Conservation (phyloP, 2,113 vertebrate species). For the Pedionomus torquatus region DNA sequence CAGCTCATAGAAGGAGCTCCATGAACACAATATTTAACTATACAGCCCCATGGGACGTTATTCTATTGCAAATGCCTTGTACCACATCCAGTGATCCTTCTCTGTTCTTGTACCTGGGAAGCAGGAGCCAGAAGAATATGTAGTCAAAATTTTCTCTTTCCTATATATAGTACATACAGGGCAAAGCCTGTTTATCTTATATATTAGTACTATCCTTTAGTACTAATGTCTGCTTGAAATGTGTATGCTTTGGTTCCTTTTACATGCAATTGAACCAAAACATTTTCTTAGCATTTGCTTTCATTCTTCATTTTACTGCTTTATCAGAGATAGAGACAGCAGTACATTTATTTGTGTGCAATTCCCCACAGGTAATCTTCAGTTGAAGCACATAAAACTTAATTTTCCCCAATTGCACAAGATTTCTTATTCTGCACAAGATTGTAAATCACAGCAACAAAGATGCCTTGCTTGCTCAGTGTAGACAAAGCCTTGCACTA, state of each 20-base stretch:
- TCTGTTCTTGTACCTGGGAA: neutral
- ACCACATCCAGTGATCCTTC: neutral
- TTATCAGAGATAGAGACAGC: neutral
- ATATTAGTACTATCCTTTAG: constrained; percentile 5
- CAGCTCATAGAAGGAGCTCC: neutral
- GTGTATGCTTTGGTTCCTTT: constrained; percentile 8
- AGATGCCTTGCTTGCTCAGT: neutral
- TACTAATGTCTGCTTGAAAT: neutral
- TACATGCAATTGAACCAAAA: constrained; percentile 36
- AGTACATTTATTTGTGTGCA: neutral
- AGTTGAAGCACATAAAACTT: constrained; percentile 46
- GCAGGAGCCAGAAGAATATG: neutral
- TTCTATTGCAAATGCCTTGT: neutral
- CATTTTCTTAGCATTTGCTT: constrained; percentile 44
- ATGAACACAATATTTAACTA: neutral
- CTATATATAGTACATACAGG: neutral
- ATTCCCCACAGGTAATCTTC: constrained; percentile 45
- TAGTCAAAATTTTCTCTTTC: neutral
- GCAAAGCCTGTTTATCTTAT: constrained; percentile 36
- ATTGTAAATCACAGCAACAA: constrained; percentile 42
- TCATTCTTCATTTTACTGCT: constrained; percentile 36
- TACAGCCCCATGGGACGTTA: neutral
- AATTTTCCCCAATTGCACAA: constrained; percentile 45
- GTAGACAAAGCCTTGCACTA: neutral
- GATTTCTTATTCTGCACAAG: constrained; percentile 34